Evolutionary conservation across 1,140 invertebrate genomes (phyloP).

Genomic region (Drosophila sucinea): DNA sequence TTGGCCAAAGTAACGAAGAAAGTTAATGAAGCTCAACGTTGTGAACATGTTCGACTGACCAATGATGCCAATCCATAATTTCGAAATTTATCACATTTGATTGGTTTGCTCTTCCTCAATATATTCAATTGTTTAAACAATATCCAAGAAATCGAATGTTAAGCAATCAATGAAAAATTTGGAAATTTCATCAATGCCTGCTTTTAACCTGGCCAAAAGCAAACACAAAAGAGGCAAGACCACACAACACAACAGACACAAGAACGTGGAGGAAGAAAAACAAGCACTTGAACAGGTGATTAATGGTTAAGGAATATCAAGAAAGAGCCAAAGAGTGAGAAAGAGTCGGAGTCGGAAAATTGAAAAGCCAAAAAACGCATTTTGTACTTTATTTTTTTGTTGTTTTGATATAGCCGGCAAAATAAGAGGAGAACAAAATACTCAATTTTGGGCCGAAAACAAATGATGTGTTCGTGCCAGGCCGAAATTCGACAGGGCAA

Average conservation of each 20-base stretch:
- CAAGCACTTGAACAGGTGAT: slow-evolving; percentile 10
- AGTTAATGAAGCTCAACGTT: slow-evolving; percentile 7
- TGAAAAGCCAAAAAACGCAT: slow-evolving; percentile 70
- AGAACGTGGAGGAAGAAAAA: slow-evolving; percentile 11
- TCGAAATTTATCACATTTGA: neutral
- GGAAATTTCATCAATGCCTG: slow-evolving; percentile 6
- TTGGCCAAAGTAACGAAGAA: neutral
- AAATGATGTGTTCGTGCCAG: slow-evolving; percentile 68
- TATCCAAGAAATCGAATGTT: neutral
- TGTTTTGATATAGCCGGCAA: slow-evolving; percentile 52
- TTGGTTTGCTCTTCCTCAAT: neutral
- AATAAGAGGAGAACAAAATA: slow-evolving; percentile 34
- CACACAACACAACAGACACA: slow-evolving; percentile 21
- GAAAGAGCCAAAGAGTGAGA: neutral
- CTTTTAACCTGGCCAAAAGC: neutral
- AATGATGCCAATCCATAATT: slow-evolving; percentile 40
- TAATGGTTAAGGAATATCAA: slow-evolving; percentile 9
- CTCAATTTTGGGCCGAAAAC: slow-evolving; percentile 28
- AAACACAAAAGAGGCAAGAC: slow-evolving; percentile 8
- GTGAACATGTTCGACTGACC: slow-evolving; percentile 4
- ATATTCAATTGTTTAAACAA: slow-evolving; percentile 5
- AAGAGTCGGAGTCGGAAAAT: slow-evolving; percentile 42
- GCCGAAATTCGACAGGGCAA: slow-evolving; percentile 63
- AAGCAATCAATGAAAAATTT: slow-evolving; percentile 9
- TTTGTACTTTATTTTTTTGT: slow-evolving; percentile 46